Evolutionary conservation across 2,113 vertebrate genomes (phyloP).

Genomic region (Camelus bactrianus): DNA sequence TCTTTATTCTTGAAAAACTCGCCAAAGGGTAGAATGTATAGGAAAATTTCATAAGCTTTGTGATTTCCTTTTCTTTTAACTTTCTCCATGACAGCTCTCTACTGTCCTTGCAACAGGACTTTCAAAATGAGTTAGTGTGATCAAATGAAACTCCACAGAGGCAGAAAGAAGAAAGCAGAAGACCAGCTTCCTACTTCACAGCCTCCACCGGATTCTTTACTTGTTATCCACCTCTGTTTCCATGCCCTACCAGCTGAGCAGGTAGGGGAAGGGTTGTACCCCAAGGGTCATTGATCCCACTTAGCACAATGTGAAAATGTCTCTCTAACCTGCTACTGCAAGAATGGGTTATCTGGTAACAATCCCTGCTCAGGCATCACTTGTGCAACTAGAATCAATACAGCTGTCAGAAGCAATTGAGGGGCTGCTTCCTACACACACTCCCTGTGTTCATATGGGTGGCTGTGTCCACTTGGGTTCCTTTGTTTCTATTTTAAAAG

Average conservation of each 20-base stretch:
- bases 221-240: slow-evolving; percentile 33
- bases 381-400: neutral
- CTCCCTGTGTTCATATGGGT: neutral
- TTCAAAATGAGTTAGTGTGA: neutral
- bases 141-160: neutral
- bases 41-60: neutral
- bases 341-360: slow-evolving; percentile 25
- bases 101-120: neutral
- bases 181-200: neutral
- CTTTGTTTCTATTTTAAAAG: neutral
- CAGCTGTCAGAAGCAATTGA: neutral
- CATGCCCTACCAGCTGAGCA: neutral
- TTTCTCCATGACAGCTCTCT: neutral
- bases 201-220: neutral
- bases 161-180: neutral
- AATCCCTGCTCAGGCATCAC: neutral
- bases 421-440: neutral
- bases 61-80: slow-evolving; percentile 22
- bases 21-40: neutral
- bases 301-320: slow-evolving; percentile 17
- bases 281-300: neutral
- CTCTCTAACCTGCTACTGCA: neutral
- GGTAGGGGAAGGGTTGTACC: neutral
- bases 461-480: neutral
- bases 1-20: slow-evolving; percentile 22